Evolutionary conservation across 2,113 vertebrate genomes (phyloP).

Genomic region (Sinocyclocheilus anophthalmus): DNA sequence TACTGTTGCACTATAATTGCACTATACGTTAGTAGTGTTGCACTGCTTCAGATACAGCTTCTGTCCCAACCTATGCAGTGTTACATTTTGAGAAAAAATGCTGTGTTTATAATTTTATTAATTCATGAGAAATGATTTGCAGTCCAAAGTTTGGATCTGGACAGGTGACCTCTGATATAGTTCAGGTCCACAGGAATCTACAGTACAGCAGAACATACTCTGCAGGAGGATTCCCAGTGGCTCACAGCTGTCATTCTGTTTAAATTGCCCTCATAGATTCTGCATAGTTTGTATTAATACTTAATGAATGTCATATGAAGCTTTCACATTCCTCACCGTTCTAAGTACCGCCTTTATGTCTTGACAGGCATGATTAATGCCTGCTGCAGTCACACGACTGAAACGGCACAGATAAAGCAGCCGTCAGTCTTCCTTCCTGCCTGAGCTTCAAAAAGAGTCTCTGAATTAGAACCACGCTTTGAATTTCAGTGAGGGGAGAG

Average conservation of each 20-base stretch:
- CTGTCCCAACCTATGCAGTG: no score
- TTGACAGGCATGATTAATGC: constrained; percentile 47
- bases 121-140: not conserved
- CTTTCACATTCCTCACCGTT: constrained; percentile 38
- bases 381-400: constrained; percentile 28
- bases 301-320: constrained; percentile 49
- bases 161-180: constrained; percentile 3
- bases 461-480: constrained; percentile 28
- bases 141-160: not conserved
- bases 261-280: constrained; percentile 34
- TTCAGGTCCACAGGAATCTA: constrained; percentile 11
- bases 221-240: constrained; percentile 22
- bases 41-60: no score
- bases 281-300: constrained; percentile 43
- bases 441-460: constrained; percentile 25
- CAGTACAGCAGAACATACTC: constrained; percentile 7
- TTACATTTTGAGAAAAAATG: no score
- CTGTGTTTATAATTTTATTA: not conserved
- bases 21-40: no score
- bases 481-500: constrained; percentile 30
- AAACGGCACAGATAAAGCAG: constrained; percentile 34
- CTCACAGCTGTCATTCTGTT: constrained; percentile 44
- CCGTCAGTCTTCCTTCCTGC: not conserved
- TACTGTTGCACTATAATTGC: no score
- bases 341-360: constrained; percentile 36